Base-by-base conservation (phyloP, 2,113 vertebrate genomes). In the Sula dactylatra region DNA sequence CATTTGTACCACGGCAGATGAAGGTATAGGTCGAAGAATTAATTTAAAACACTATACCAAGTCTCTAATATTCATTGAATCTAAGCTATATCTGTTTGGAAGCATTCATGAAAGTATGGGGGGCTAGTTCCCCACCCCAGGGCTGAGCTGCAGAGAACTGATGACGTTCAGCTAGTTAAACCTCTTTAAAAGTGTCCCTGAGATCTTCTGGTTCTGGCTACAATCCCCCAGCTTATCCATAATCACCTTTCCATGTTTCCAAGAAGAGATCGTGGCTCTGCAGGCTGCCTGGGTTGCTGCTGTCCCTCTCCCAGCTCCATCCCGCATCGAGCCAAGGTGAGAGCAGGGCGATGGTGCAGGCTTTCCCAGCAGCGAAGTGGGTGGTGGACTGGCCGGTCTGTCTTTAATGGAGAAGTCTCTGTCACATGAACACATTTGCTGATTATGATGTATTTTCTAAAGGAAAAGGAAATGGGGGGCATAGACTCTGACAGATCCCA, bases 11-110 rank as follows among this genome's bases (percentile, higher is more conserved):
- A 24, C 22, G 61, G 59, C 31, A 97, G 97, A 94, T 80, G 62
- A 97, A 94, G 76, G 59, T 76, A 93, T 50, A 82, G 76, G 90
- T 85, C 4, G 9, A 82, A 86, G 76, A 97, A 86, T 83, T 93
- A 45, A 82, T 90, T 90, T 85, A 38, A 88, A 93, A 50, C 82
- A 88, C 76, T 70, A 44, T 47, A 66, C 49, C 42, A 54, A 45
- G 19, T 21, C 49, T 77, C 71, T 36, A 4, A 52, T 54, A 45
- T 55, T 94, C 44, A 4, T 67, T 10, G 40, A 66, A 21, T 25
- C 78, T 40, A 27, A 85, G 45, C 38, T 22, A 9, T 49, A 14
- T 20, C 42, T 49, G 58, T 76, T 47, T 55, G 49, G 21, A 69
- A 77, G 40, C 34, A 6, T 18, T 44, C 2, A 0, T 34, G 14